Percentiles rank a stretch among this genome's conserved stretches.
These are phyloP conservation scores for Nyleta sp. DNA, from an alignment of 2,888 invertebrate genomes.

Conservation along the genomic window DNA sequence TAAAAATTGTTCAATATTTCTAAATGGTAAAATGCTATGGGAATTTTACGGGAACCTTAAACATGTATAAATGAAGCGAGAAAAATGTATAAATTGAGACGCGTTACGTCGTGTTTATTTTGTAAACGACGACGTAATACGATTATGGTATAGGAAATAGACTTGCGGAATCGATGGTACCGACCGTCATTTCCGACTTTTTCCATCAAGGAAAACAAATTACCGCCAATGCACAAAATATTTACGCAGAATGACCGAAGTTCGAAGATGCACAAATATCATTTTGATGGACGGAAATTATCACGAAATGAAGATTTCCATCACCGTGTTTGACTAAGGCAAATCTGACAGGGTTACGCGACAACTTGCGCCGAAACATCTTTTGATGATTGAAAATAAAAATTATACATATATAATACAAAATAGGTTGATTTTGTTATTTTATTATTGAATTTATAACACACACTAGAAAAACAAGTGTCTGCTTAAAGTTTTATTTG, in stretches of 20 bases:
- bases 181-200: slow-evolving; percentile 65
- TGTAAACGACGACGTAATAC: slow-evolving; percentile 58
- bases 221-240: slow-evolving; percentile 72
- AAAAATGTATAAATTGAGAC: slow-evolving; percentile 43
- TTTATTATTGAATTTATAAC: too few relatives aligned
- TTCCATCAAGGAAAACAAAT: slow-evolving; percentile 73
- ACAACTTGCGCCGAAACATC: background rate
- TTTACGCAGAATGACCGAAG: slow-evolving; percentile 67
- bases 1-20: too few relatives aligned
- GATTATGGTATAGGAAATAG: slow-evolving; percentile 69
- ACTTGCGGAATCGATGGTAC: slow-evolving; percentile 64
- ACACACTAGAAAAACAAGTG: too few relatives aligned
- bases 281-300: slow-evolving; percentile 59
- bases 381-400: too few relatives aligned
- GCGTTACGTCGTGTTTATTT: slow-evolving; percentile 27
- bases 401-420: too few relatives aligned
- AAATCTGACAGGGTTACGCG: background rate
- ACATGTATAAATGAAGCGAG: slow-evolving; percentile 44
- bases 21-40: too few relatives aligned
- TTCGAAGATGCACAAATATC: slow-evolving; percentile 59
- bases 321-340: slow-evolving; percentile 23
- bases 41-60: background rate
- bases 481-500: too few relatives aligned
- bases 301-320: slow-evolving; percentile 47
- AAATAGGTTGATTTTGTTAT: too few relatives aligned